Evolutionary conservation across 2,797 vertebrate species (phyloP), one percentile per base, ranked within the genome.

Genomic region (Tauraco hartlaubi): DNA sequence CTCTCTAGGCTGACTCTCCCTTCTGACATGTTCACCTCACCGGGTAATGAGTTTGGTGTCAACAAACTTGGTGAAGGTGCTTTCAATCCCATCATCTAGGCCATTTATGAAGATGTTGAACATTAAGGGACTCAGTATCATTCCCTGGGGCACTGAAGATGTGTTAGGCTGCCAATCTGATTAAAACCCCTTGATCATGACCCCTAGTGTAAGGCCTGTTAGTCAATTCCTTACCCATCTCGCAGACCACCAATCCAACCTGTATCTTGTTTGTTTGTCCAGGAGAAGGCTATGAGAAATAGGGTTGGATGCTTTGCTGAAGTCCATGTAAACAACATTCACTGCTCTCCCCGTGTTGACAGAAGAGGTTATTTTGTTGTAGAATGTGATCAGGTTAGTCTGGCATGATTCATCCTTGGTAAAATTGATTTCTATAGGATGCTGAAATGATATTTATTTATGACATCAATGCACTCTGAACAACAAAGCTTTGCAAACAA

Each of bases 11-110:
- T 11, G 20, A 2, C 2, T 79, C 10, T 72, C 43, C 9, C 8
- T 41, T 77, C 49, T 56, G 46, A 51, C 2, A 0, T 12, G 15
- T 54, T 86, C 5, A 15, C 3, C 4, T 62, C 21, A 76, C 3
- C 1, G 3, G 4, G 5, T 35, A 15, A 4, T 0, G 2, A 55
- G 13, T 77, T 64, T 56, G 12, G 5, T 2, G 2, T 10, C 15
- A 61, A 6, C 4, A 55, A 77, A 74, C 6, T 39, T 44, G 5
- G 15, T 71, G 49, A 80, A 20, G 5, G 39, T 39, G 39, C 39
- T 10, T 39, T 39, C 39, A 39, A 39, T 39, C 39, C 39, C 39
- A 49, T 69, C 17, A 31, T 22, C 29, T 33, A 67, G 20, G 18
- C 39, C 12, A 31, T 48, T 66, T 76, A 44, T 26, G 41, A 63